Evolutionary conservation across 2,113 vertebrate species (phyloP).

Genomic region (Myotis lucifugus): DNA sequence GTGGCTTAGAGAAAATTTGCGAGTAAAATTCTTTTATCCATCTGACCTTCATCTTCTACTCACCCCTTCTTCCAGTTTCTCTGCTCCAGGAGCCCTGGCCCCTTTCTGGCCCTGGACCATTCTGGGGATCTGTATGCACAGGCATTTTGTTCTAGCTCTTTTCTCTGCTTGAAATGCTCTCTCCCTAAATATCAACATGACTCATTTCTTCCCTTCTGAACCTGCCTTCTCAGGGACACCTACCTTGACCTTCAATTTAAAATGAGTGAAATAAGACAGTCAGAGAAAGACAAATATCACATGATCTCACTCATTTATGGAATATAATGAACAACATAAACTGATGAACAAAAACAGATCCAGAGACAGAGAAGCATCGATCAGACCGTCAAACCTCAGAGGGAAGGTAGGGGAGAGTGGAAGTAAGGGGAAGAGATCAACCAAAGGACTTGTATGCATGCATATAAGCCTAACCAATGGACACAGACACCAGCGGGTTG

Average conservation of each 20-base stretch:
- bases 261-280: too few species aligned
- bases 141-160: not conserved
- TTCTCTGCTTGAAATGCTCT: not conserved
- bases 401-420: too few species aligned
- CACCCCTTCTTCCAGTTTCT: accelerated
- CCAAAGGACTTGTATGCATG: too few species aligned
- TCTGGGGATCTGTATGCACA: not conserved
- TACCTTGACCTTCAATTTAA: not conserved
- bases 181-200: not conserved
- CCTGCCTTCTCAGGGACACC: not conserved
- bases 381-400: too few species aligned
- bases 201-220: not conserved
- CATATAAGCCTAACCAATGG: too few species aligned
- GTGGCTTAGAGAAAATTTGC: conserved; percentile 29
- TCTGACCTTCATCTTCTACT: not conserved
- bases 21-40: not conserved
- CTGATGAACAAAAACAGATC: too few species aligned
- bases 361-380: too few species aligned
- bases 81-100: not conserved
- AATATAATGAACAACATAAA: too few species aligned
- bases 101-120: not conserved
- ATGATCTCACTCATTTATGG: too few species aligned
- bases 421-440: too few species aligned
- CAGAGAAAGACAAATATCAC: too few species aligned
- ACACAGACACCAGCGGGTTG: too few species aligned